These are phyloP conservation scores for Chrysina gloriosa DNA, from an alignment of 2,888 invertebrate genomes.

Conservation along the genomic window DNA sequence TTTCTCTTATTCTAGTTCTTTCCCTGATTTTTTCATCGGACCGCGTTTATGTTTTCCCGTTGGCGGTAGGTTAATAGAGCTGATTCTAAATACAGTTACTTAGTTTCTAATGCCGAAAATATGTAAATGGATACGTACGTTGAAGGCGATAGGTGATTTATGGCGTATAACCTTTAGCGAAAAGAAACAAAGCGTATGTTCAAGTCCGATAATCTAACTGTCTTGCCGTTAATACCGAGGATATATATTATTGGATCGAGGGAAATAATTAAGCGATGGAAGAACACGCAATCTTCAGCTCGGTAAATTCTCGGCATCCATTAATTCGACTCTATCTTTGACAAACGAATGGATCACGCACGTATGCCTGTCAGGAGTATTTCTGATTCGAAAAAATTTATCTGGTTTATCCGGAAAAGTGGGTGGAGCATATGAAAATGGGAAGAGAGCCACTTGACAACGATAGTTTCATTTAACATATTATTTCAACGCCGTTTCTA, in stretches of 20 bases:
- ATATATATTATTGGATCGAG: constrained; percentile 26
- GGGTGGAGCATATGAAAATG: not conserved
- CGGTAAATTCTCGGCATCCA: constrained; percentile 41
- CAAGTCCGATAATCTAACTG: constrained; percentile 24
- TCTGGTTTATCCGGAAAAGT: not conserved
- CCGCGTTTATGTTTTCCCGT: too few species aligned
- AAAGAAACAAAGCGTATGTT: constrained; percentile 26
- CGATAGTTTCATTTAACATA: not conserved
- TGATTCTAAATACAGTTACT: too few species aligned
- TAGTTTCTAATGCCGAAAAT: not conserved
- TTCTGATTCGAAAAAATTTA: constrained; percentile 16
- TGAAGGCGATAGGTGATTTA: not conserved
- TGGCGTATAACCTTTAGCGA: not conserved
- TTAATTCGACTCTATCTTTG: constrained; percentile 41
- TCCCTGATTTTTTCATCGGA: too few species aligned
- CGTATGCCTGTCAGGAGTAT: constrained; percentile 7
- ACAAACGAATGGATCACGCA: constrained; percentile 34
- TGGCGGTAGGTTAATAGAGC: too few species aligned
- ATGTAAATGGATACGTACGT: not conserved
- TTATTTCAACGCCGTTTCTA: not conserved
- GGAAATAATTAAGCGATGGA: constrained; percentile 46
- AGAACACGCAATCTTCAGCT: constrained; percentile 45
- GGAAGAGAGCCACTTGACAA: not conserved
- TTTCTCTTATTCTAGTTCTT: too few species aligned
- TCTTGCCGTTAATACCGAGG: constrained; percentile 5